Percentiles rank a stretch among this genome's conserved stretches.
phyloP scores from a whole-genome alignment of 1,140 invertebrate genomes.

The Neuroterus valhalla region DNA sequence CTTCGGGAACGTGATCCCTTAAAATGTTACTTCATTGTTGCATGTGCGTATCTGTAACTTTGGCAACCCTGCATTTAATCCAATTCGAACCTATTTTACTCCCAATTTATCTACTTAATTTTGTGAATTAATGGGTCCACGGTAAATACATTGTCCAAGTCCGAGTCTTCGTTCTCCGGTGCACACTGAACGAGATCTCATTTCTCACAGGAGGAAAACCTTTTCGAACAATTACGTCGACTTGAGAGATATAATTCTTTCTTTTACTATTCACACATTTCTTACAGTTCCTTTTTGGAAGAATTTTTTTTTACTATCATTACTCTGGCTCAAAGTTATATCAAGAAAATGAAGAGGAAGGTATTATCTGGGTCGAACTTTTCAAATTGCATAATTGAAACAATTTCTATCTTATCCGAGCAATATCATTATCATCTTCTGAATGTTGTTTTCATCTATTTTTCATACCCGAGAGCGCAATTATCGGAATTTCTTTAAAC shows the following conservation, averaged over 20 bases:
- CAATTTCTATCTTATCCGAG: no score
- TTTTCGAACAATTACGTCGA: slow-evolving; percentile 16
- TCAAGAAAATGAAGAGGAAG: no score
- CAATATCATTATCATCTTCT: no score
- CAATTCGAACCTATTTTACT: slow-evolving; percentile 13
- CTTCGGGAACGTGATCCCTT: neutral
- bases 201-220: slow-evolving; percentile 13
- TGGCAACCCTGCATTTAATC: neutral
- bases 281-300: neutral
- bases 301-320: neutral
- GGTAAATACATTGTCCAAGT: slow-evolving; percentile 13
- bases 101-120: slow-evolving; percentile 16
- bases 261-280: neutral
- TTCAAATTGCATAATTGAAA: no score
- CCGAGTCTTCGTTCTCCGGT: neutral
- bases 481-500: no score
- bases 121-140: slow-evolving; percentile 15
- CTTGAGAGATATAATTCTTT: neutral
- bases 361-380: no score
- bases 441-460: no score
- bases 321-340: no score
- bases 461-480: no score
- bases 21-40: neutral
- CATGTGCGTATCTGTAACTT: neutral
- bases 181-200: slow-evolving; percentile 11